Evolutionary conservation across 1,140 invertebrate genomes (phyloP).

Genomic region (Eciton burchellii): DNA sequence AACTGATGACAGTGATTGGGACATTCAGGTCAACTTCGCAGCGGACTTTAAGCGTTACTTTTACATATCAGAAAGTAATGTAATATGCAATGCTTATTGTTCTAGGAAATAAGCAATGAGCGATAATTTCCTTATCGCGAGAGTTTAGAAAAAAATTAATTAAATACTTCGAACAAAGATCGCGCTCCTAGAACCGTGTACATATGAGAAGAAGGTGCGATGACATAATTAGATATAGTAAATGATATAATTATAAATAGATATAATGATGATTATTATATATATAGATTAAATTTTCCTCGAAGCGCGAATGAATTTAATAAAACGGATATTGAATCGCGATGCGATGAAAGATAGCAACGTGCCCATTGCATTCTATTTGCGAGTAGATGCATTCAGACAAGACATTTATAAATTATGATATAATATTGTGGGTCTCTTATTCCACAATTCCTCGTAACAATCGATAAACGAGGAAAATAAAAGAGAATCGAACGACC

Average conservation of each 20-base stretch:
- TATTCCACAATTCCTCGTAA: not conserved
- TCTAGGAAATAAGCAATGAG: not conserved
- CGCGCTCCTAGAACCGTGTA: not conserved
- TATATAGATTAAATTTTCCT: not conserved
- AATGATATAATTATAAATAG: slow-evolving; percentile 6
- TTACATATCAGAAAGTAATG: not conserved
- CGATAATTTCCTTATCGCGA: not conserved
- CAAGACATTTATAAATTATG: not conserved
- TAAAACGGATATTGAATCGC: not conserved
- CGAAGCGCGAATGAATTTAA: not conserved
- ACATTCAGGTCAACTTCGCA: not conserved
- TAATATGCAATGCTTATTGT: not conserved
- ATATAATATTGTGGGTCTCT: not conserved
- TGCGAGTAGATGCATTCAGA: not conserved
- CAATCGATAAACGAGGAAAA: not conserved
- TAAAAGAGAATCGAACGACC: not conserved
- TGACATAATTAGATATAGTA: not conserved
- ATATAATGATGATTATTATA: not conserved
- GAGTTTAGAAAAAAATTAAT: not conserved
- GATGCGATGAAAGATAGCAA: not conserved
- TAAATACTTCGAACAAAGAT: not conserved
- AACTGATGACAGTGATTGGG: not conserved
- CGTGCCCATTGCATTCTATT: not conserved
- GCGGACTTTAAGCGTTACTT: not conserved
- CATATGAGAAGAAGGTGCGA: not conserved